phyloP scores from a whole-genome alignment of 1,140 invertebrate genomes.

The Drosophila punjabiensis region DNA sequence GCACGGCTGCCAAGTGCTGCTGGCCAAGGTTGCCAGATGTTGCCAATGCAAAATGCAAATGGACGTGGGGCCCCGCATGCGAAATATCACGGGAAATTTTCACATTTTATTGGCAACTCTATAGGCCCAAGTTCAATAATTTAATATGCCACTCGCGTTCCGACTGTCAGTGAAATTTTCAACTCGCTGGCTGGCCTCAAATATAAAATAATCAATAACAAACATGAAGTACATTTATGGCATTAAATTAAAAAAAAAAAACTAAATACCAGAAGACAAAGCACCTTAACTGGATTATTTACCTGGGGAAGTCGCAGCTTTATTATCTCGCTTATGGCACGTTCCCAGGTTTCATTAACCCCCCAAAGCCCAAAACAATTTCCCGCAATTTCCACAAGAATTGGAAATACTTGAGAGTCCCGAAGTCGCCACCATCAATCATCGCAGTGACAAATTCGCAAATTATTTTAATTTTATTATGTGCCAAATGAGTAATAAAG shows the following conservation, averaged over 20 bases:
- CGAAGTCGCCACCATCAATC: constrained; percentile 60
- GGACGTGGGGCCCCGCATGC: constrained; percentile 50
- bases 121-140: constrained; percentile 51
- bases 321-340: constrained; percentile 19
- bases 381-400: constrained; percentile 44
- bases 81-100: constrained; percentile 51
- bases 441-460: constrained; percentile 53
- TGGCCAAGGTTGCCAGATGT: constrained; percentile 39
- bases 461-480: constrained; percentile 61
- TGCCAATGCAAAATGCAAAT: constrained; percentile 40
- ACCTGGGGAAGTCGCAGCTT: not conserved
- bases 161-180: constrained; percentile 28
- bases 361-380: constrained; percentile 26
- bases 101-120: constrained; percentile 56
- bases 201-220: constrained; percentile 29
- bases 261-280: constrained; percentile 21
- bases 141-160: constrained; percentile 59
- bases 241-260: constrained; percentile 19
- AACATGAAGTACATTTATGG: constrained; percentile 19
- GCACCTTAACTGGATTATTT: constrained; percentile 14
- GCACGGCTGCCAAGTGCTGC: constrained; percentile 24
- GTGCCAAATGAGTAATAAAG: constrained; percentile 63
- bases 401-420: constrained; percentile 20
- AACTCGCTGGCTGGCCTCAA: constrained; percentile 23
- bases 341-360: constrained; percentile 47